Conservation (phyloP, 1,140 invertebrate genomes). For the Aphaenogaster ashmeadi region DNA sequence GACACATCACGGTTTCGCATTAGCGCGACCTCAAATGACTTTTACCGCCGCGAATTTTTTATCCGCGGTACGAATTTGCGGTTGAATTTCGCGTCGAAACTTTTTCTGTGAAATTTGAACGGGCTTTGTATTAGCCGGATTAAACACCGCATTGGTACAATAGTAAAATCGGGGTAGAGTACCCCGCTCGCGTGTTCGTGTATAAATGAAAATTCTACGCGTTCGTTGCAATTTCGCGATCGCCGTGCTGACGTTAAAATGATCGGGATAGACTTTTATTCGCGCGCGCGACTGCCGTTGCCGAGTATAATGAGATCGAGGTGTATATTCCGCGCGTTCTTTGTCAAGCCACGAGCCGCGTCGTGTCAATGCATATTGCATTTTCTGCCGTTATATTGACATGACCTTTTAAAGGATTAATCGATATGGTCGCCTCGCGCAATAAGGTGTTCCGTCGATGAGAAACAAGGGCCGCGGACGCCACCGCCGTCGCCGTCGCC, state of each 20-base stretch:
- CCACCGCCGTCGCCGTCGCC: constrained; percentile 31
- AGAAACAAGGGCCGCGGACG: constrained; percentile 49
- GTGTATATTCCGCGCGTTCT: constrained; percentile 49
- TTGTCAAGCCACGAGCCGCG: constrained; percentile 42
- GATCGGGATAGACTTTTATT: constrained; percentile 32
- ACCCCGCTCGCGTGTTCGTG: too few relatives aligned
- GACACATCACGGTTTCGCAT: neutral
- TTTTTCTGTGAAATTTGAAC: neutral
- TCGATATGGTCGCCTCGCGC: constrained; percentile 57
- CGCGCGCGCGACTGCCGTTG: neutral
- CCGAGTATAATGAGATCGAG: constrained; percentile 52
- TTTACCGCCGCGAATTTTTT: neutral
- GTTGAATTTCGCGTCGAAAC: neutral
- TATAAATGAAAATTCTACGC: constrained; percentile 39
- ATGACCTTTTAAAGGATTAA: constrained; percentile 67
- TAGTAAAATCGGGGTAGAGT: neutral
- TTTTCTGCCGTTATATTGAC: constrained; percentile 65
- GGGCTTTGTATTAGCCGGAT: neutral
- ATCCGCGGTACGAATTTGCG: neutral
- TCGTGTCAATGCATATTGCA: constrained; percentile 62
- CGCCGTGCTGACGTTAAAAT: constrained; percentile 4
- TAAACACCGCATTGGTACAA: neutral
- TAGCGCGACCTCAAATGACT: neutral
- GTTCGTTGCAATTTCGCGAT: neutral
- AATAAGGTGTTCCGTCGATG: constrained; percentile 60